Evolutionary conservation across 2,888 invertebrate genomes (phyloP), one percentile per base, ranked within the genome.

Genomic region (Cotesia congregata): DNA sequence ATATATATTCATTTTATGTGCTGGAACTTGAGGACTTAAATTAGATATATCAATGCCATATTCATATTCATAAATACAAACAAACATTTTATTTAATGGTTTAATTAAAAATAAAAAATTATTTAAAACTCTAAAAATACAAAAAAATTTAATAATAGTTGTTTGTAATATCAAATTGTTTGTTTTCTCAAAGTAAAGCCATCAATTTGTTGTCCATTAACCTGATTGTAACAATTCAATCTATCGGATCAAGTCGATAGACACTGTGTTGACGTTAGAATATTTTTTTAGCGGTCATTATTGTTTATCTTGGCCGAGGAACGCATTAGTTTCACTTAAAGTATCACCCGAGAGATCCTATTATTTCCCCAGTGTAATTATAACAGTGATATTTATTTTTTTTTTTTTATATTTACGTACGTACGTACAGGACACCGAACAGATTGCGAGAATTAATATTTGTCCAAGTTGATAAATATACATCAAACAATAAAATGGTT

Each of bases 401-500:
- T 71, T 74, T 67, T 72, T 50, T 50, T 12, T 50, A 12, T 50
- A 12, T 50, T 50, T 50, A 50, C 50, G 7, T 1, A 50, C 9
- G 12, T 7, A 1, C 50, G 12, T 50, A 50, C 1, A n/a, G 4
- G 1, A 50, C 50, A 9, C 3, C 30, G 3, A 30, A 30, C 30
- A 30, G 30, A 30, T 30, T 30, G 30, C 30, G 30, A 30, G 30
- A 30, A 50, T 12, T 12, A 50, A 50, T 50, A 30, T 9, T 65
- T 12, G 65, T 65, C 12, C 12, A n/a, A 39, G 67, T 67, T 67
- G 41, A 73, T 74, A 41, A 77, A 61, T 69, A 72, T 79, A 6
- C 17, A 1, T 38, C 9, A 40, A 15, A 20, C 68, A 69, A 30
- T 60, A 78, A 72, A 64, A 88, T 89, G 88, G 88, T 87, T 40